A percentile compares a stretch with the other conserved stretches of the same genome.
These are phyloP conservation scores for Plagodis pulveraria DNA, from an alignment of 2,888 invertebrate genomes.

Conservation along the genomic window DNA sequence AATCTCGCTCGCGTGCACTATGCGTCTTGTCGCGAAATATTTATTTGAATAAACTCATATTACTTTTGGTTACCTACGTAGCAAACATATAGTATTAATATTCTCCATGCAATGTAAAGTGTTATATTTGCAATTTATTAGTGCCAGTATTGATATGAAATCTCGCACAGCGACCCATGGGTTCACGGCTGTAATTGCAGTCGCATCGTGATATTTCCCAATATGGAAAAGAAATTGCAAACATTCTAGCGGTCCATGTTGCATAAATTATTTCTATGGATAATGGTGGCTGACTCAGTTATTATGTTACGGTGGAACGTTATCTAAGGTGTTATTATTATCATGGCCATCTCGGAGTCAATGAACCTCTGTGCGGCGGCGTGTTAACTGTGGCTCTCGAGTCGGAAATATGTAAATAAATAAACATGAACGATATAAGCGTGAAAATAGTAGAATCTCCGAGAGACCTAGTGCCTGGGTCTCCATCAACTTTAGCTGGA, in stretches of 20 bases:
- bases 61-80: too few relatives aligned
- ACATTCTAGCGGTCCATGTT: constrained; percentile 51
- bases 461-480: constrained; percentile 64
- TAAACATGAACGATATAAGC: constrained; percentile 83
- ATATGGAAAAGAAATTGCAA: constrained; percentile 67
- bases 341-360: constrained; percentile 69
- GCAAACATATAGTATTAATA: not conserved
- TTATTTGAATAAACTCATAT: constrained; percentile 44
- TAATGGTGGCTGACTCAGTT: constrained; percentile 21
- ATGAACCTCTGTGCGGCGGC: constrained; percentile 73
- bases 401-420: constrained; percentile 83
- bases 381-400: constrained; percentile 75
- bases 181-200: constrained; percentile 72
- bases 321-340: constrained; percentile 44
- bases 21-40: constrained; percentile 41
- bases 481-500: constrained; percentile 55
- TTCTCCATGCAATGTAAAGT: constrained; percentile 34
- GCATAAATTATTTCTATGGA: constrained; percentile 33
- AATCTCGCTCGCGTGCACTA: not conserved
- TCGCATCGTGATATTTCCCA: constrained; percentile 72
- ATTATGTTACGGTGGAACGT: constrained; percentile 31
- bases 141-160: constrained; percentile 45
- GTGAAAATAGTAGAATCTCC: constrained; percentile 77
- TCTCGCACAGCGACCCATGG: constrained; percentile 66
- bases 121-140: constrained; percentile 31